Conservation (phyloP, 2,888 invertebrate genomes). For the Sphecodes monilicornis region DNA sequence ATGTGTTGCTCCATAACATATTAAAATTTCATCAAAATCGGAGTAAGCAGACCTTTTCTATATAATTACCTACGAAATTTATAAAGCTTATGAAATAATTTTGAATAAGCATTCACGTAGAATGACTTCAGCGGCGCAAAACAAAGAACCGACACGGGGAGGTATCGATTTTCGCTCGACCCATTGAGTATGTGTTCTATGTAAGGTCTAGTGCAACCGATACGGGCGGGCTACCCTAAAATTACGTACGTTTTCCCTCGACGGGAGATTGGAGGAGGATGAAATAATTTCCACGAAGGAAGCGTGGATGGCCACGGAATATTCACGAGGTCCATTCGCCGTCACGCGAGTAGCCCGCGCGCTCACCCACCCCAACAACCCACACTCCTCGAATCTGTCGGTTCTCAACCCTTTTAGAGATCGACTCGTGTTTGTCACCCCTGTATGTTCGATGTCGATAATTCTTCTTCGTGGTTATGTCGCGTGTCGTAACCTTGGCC, state of each 20-base stretch:
- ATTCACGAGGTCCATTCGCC: slow-evolving; percentile 37
- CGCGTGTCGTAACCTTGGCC: slow-evolving; percentile 60
- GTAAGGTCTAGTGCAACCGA: slow-evolving; percentile 53
- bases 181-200: slow-evolving; percentile 46
- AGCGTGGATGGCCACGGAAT: slow-evolving; percentile 26
- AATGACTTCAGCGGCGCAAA: neutral
- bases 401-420: slow-evolving; percentile 43
- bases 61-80: no score
- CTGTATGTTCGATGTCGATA: slow-evolving; percentile 79
- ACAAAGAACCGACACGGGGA: slow-evolving; percentile 10
- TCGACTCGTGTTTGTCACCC: slow-evolving; percentile 71
- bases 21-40: no score
- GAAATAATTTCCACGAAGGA: slow-evolving; percentile 20
- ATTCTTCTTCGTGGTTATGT: slow-evolving; percentile 76
- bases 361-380: neutral
- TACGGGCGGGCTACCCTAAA: slow-evolving; percentile 37
- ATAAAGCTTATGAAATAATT: neutral
- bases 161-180: slow-evolving; percentile 57
- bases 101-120: neutral
- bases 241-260: slow-evolving; percentile 40
- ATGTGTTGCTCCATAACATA: no score
- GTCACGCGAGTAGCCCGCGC: slow-evolving; percentile 3
- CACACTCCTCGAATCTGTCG: slow-evolving; percentile 42
- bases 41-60: no score
- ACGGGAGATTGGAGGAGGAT: slow-evolving; percentile 48